These are phyloP conservation scores for Leptestheria dahalacensis DNA, from an alignment of 1,140 invertebrate species.

Conservation along the genomic window DNA sequence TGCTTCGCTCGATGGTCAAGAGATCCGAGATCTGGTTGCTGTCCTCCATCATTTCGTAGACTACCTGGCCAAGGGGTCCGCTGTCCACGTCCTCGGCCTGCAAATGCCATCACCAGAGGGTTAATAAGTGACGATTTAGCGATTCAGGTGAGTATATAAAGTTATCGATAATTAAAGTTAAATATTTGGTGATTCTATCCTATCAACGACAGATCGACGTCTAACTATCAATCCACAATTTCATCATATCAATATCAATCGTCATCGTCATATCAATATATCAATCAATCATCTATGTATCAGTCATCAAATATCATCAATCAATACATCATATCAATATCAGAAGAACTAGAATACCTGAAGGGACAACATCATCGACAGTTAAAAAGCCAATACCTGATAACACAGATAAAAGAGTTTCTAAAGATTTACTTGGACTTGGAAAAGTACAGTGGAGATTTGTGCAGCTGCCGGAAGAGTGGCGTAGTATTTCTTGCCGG, in stretches of 20 bases:
- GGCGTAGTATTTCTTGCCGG: conserved; percentile 43
- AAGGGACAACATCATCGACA: too few relatives aligned
- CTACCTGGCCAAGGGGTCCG: conserved; percentile 56
- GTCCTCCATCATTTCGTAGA: conserved; percentile 47
- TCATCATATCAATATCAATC: too few relatives aligned
- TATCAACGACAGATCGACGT: too few relatives aligned
- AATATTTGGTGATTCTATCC: too few relatives aligned
- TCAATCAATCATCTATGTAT: too few relatives aligned
- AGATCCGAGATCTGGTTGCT: conserved; percentile 40
- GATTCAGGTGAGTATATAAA: background rate
- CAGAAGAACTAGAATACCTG: too few relatives aligned
- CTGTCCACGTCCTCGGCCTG: conserved; percentile 67
- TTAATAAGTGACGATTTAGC: background rate
- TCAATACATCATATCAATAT: too few relatives aligned
- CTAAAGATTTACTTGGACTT: conserved; percentile 39
- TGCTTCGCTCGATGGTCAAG: conserved; percentile 52
- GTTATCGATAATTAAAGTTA: background rate
- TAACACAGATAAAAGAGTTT: background rate
- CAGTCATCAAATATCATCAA: too few relatives aligned
- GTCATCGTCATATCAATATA: too few relatives aligned
- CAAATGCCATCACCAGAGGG: conserved; percentile 18
- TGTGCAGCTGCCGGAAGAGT: conserved; percentile 50
- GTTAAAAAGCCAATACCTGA: too few relatives aligned
- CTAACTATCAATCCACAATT: too few relatives aligned
- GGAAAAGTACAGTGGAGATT: conserved; percentile 53